A percentile compares a stretch with the other conserved stretches of the same genome.
Conservation (phyloP, 2,888 invertebrate species). For the Hybos culiciformis region DNA sequence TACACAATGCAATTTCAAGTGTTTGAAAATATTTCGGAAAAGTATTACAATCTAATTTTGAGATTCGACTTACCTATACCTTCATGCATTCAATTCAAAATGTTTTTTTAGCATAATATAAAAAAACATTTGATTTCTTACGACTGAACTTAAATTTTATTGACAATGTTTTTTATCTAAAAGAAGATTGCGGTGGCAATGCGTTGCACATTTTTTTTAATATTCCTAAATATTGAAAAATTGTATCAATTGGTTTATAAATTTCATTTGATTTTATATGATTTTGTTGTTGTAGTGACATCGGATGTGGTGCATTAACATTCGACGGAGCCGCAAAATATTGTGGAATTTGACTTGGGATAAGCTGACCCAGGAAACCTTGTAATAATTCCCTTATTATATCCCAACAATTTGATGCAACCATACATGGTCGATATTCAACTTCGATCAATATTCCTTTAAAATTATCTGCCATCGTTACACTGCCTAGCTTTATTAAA, state of each 20-base stretch:
- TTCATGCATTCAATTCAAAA: too few species aligned
- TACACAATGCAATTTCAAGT: too few species aligned
- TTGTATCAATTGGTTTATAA: conserved; percentile 82
- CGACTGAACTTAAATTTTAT: too few species aligned
- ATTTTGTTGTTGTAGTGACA: too few species aligned
- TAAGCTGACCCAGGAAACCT: conserved; percentile 68
- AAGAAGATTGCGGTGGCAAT: too few species aligned
- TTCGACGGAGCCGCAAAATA: conserved; percentile 35
- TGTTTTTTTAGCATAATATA: too few species aligned
- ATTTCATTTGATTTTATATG: conserved; percentile 58
- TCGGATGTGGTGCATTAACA: conserved; percentile 27
- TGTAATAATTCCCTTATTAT: conserved; percentile 83
- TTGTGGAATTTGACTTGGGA: conserved; percentile 58
- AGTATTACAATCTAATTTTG: too few species aligned
- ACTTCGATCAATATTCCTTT: conserved; percentile 89
- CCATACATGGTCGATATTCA: conserved; percentile 82
- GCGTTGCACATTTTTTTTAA: too few species aligned
- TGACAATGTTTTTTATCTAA: too few species aligned
- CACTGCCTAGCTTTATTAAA: conserved; percentile 82
- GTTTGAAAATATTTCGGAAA: too few species aligned
- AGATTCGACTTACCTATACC: too few species aligned
- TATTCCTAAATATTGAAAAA: conserved; percentile 88
- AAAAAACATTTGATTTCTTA: too few species aligned
- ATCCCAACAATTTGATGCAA: conserved; percentile 82
- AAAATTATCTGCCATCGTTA: conserved; percentile 83